Evolutionary conservation across 2,113 vertebrate species (phyloP), one percentile per base, ranked within the genome.

Genomic region (Myodes glareolus): DNA sequence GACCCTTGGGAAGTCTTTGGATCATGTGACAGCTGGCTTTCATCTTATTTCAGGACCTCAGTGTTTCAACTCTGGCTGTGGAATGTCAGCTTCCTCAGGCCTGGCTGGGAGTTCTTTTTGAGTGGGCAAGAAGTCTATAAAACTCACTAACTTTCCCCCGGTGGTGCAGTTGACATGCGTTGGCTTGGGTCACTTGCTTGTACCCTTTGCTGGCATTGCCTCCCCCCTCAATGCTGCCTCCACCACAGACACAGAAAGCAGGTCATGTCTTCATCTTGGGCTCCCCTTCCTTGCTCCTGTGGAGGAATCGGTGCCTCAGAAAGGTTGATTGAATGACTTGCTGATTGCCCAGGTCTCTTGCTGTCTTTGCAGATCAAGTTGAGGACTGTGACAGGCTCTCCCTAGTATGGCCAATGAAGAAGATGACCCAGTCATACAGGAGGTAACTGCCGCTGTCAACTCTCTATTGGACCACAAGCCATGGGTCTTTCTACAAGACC

Each of bases 331-430:
- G 70, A 45, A n/a, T 6, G 29, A 45, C 47, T 52, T 61, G 47
- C n/a, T 39, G 77, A 50, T 27, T 0, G 7, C 19, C 52, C 12
- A 47, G 68, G 52, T 86, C 88, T 94, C 77, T 76, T 42, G 31
- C 78, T 94, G 21, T 98, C 94, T 93, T 98, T 98, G 96, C 98
- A 99, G 97, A 65, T 92, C 3, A 3, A 97, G 93, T 78, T 90
- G 10, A 90, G 86, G 91, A 96, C 90, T 47, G 52, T 17, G 86
- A 95, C 67, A 68, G 94, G 92, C 91, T 95, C 90, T 93, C 89
- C 98, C 98, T 99, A 99, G 98, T 98, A 99, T 99, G 99, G 99
- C 99, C 98, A 99, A 99, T 98, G 99, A 99, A 98, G 99, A 99
- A 95, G 99, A 99, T 96, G 99, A 99, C 98, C 99, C 99, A 94